phyloP scores from a whole-genome alignment of 1,140 invertebrate species.

The Lysiphlebus fabarum region DNA sequence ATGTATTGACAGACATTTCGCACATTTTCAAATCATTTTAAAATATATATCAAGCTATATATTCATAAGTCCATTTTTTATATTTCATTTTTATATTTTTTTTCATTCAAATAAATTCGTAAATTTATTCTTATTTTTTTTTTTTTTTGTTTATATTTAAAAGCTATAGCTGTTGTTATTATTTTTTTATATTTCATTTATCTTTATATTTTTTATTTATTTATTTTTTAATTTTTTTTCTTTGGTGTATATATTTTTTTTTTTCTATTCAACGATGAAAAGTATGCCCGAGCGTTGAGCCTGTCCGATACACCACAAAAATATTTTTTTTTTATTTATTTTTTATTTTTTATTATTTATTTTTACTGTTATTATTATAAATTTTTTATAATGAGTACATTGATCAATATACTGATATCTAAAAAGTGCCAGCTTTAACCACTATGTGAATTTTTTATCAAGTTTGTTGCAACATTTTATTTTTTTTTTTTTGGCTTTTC shows the following conservation, averaged over 20 bases:
- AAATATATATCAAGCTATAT: slow-evolving; percentile 15
- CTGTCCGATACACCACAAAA: too few species aligned
- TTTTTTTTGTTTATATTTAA: too few species aligned
- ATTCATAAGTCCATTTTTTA: not conserved
- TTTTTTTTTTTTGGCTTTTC: not conserved
- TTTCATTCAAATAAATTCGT: not conserved
- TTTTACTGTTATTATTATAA: not conserved
- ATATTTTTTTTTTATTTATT: too few species aligned
- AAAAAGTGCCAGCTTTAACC: not conserved
- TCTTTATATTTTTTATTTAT: too few species aligned
- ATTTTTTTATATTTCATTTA: too few species aligned
- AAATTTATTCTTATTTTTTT: slow-evolving; percentile 5
- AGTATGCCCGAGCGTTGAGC: too few species aligned
- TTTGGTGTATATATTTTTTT: too few species aligned
- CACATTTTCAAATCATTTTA: slow-evolving; percentile 11
- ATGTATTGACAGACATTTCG: slow-evolving; percentile 16
- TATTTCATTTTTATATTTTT: not conserved
- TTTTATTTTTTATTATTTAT: not conserved
- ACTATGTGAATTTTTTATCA: slow-evolving; percentile 7
- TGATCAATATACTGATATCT: slow-evolving; percentile 13
- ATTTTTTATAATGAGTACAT: slow-evolving; percentile 12
- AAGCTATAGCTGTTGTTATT: too few species aligned
- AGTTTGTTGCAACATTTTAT: not conserved
- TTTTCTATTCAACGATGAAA: too few species aligned
- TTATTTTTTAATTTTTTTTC: too few species aligned